Percentiles rank a stretch among this genome's conserved stretches.
Conservation (phyloP, 2,113 vertebrate genomes). For the Fregetta grallaria region DNA sequence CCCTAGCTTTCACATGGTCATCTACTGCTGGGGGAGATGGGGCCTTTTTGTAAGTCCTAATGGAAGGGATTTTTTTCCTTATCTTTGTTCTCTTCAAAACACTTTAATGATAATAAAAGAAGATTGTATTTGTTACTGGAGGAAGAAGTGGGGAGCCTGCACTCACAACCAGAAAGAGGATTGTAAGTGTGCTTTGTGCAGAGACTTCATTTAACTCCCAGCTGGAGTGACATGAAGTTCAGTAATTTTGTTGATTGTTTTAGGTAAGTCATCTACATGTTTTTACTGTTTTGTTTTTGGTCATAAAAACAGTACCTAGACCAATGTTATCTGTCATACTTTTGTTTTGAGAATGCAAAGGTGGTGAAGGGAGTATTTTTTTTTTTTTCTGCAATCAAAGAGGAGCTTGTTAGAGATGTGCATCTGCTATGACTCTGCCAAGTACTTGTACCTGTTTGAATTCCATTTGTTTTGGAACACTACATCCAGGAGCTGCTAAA, state of each 20-base stretch:
- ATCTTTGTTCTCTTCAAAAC: not conserved
- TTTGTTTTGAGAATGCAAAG: not conserved
- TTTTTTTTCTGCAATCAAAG: not conserved
- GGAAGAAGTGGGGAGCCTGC: not conserved
- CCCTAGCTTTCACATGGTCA: not conserved
- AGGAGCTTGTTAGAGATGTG: not conserved
- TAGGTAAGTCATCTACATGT: not conserved
- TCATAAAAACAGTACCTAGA: not conserved
- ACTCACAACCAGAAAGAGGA: not conserved
- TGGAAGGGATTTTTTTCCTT: not conserved
- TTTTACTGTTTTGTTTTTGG: not conserved
- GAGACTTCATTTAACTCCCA: not conserved
- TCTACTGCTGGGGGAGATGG: not conserved
- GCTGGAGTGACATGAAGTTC: not conserved
- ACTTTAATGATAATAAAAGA: not conserved
- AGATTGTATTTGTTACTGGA: not conserved
- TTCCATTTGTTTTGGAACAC: not conserved
- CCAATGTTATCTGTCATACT: not conserved
- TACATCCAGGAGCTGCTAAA: not conserved
- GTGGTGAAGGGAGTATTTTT: not conserved
- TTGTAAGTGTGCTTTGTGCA: not conserved
- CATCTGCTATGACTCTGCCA: not conserved
- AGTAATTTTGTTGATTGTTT: not conserved
- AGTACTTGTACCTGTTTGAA: not conserved
- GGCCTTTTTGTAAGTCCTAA: not conserved